Base-by-base conservation (phyloP, 2,888 invertebrate species). In the Spodoptera picta region DNA sequence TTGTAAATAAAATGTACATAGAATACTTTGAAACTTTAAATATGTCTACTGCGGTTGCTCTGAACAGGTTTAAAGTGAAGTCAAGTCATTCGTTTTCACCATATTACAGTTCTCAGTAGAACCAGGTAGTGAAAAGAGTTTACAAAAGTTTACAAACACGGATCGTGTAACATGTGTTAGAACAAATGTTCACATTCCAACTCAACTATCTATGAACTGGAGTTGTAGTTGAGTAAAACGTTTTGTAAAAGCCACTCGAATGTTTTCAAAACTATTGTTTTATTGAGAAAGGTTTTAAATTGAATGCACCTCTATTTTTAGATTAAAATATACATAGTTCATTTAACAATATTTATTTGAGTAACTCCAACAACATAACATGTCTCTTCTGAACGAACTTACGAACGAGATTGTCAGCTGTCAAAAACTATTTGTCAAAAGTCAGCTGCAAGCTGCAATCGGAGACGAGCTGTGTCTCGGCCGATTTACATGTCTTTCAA, bases 381-480 rank as follows among this genome's bases (percentile, higher is more conserved):
- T 19, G 19, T 19, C 19, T 19, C 70, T 71, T 69, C 75, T 55
- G 52, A 74, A 74, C 75, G n/a, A 14, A 27, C 45, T 42, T 44
- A 27, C 46, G 52, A 53, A 23, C 12, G 3, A 23, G 3, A 4
- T 46, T 52, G 46, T 55, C 63, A 45, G 23, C 52, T 74, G 71
- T 69, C 71, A 72, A 56, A 51, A 41, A 4, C n/a, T 0, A n/a
- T 54, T 41, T 74, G 79, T 79, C 82, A 82, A 74, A 65, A 81
- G 76, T 80, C 80, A 80, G 80, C 80, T 80, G 81, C 76, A 69
- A 80, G 80, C 80, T 80, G 81, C 76, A 69, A 46, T 58, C 47
- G 46, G 43, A 62, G 61, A 23, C 9, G 48, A 63, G 56, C 61
- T 14, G 67, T 64, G 68, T 54, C 14, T 54, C 59, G 23, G 59